phyloP scores from a whole-genome alignment of 1,140 invertebrate species.

The Zaprionus ornatus region DNA sequence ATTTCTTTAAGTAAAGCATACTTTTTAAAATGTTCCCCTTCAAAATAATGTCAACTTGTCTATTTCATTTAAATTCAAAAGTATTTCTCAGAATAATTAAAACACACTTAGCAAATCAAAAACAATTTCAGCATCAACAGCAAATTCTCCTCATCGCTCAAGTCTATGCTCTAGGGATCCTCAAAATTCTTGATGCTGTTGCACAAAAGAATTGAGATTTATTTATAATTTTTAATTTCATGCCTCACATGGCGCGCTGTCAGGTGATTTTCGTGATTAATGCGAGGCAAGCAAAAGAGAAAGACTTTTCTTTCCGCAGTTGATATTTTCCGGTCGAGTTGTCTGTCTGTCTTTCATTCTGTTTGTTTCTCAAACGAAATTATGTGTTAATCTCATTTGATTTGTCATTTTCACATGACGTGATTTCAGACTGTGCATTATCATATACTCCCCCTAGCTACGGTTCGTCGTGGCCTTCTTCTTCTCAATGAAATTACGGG shows the following conservation, averaged over 20 bases:
- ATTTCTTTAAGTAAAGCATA: too few species aligned
- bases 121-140: neutral
- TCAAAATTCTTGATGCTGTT: slow-evolving; percentile 11
- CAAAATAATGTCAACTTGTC: too few species aligned
- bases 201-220: slow-evolving; percentile 47
- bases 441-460: neutral
- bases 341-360: slow-evolving; percentile 50
- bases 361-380: slow-evolving; percentile 65
- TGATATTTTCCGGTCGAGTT: slow-evolving; percentile 32
- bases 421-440: slow-evolving; percentile 40
- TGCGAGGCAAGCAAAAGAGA: slow-evolving; percentile 39
- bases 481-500: slow-evolving; percentile 28
- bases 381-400: slow-evolving; percentile 79
- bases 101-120: neutral
- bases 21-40: too few species aligned
- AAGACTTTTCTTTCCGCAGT: slow-evolving; percentile 14
- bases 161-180: neutral
- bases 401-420: slow-evolving; percentile 79
- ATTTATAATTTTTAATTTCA: slow-evolving; percentile 76
- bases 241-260: slow-evolving; percentile 61
- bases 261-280: slow-evolving; percentile 63
- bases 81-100: neutral
- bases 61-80: neutral
- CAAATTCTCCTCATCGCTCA: neutral
- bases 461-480: slow-evolving; percentile 48